A percentile compares a stretch with the other conserved stretches of the same genome.
Conservation (phyloP, 2,113 vertebrate species). For the Grammatotria lemairii region DNA sequence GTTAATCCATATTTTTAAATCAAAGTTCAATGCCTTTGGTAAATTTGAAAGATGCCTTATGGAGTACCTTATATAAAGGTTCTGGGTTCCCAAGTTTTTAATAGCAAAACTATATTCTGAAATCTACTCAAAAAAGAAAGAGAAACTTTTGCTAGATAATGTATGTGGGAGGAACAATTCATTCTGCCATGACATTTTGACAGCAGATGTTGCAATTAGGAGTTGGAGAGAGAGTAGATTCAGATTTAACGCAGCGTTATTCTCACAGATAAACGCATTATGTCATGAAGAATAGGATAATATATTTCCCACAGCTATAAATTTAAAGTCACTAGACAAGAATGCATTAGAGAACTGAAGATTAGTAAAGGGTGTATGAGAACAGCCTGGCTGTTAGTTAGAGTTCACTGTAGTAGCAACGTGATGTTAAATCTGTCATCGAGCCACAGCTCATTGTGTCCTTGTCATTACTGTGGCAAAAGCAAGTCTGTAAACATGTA, state of each 20-base stretch:
- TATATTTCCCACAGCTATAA: not conserved
- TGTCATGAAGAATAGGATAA: not conserved
- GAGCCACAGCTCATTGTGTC: slow-evolving; percentile 26
- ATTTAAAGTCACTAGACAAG: not conserved
- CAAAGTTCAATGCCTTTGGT: not conserved
- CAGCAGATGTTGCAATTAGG: slow-evolving; percentile 5
- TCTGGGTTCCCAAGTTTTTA: not conserved
- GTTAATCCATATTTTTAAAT: not conserved
- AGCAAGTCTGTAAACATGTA: not conserved
- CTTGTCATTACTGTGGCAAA: slow-evolving; percentile 19
- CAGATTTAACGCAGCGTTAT: not conserved
- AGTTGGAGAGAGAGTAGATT: not conserved
- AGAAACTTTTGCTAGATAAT: not conserved
- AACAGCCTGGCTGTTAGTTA: slow-evolving; percentile 2
- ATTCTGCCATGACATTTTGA: not conserved
- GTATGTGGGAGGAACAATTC: not conserved
- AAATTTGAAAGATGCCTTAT: not conserved
- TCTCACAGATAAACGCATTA: not conserved
- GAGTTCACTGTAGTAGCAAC: slow-evolving; percentile 31
- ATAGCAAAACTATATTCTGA: not conserved
- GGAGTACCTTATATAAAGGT: not conserved
- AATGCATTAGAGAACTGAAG: not conserved
- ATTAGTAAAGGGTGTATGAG: slow-evolving; percentile 14
- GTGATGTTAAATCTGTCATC: slow-evolving; percentile 41
- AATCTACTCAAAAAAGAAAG: not conserved